These are phyloP conservation scores for Lithophane leautieri DNA, from an alignment of 2,888 invertebrate species.

Conservation along the genomic window DNA sequence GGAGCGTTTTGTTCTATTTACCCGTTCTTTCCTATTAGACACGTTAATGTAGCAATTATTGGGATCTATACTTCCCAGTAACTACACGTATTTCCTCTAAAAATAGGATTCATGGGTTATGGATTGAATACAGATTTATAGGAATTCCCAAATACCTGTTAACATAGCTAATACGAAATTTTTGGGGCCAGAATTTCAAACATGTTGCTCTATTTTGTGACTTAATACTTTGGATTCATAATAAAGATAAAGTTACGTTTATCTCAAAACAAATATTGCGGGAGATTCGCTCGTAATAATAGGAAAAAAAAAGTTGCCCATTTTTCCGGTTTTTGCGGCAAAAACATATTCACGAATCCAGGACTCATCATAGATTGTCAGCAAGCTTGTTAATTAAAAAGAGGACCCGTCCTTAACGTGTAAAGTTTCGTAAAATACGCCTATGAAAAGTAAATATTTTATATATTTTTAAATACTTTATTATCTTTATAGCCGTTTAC, in stretches of 20 bases:
- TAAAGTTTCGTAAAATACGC: constrained; percentile 40
- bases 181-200: neutral
- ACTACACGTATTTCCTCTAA: neutral
- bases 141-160: neutral
- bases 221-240: neutral
- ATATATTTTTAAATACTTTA: constrained; percentile 52
- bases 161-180: neutral
- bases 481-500: constrained; percentile 73
- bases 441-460: constrained; percentile 52
- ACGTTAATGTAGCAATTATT: constrained; percentile 16
- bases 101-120: neutral
- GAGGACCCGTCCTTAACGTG: constrained; percentile 1
- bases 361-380: constrained; percentile 1
- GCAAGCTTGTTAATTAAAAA: constrained; percentile 2
- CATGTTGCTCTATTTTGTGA: neutral
- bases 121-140: neutral
- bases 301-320: neutral
- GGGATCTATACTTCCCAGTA: neutral
- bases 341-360: neutral
- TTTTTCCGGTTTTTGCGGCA: neutral
- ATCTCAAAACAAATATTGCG: constrained; percentile 15
- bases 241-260: constrained; percentile 9
- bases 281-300: neutral
- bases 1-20: constrained; percentile 28
- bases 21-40: neutral